phyloP scores from a whole-genome alignment of 2,888 invertebrate genomes.

The Dolomedes plantarius region DNA sequence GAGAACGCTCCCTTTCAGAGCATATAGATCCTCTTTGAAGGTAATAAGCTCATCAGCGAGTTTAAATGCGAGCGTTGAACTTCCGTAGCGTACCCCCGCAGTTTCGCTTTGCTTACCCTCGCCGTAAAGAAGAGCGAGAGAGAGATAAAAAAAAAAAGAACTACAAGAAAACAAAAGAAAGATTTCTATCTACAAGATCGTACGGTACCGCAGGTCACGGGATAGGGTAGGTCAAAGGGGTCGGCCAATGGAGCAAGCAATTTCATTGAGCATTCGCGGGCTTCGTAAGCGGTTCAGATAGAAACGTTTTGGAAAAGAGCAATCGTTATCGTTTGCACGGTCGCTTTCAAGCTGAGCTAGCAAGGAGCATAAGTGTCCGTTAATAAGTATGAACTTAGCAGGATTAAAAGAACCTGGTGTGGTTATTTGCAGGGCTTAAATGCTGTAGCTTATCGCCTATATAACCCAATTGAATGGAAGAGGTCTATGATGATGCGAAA shows the following conservation, averaged over 20 bases:
- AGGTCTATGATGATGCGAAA: no score
- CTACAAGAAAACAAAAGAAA: conserved; percentile 26
- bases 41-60: conserved; percentile 19
- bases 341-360: background rate
- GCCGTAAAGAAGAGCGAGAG: background rate
- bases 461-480: no score
- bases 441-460: no score
- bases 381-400: background rate
- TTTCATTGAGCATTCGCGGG: background rate
- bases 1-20: no score
- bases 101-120: conserved; percentile 26
- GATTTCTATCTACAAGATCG: conserved; percentile 33
- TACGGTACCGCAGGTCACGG: conserved; percentile 50
- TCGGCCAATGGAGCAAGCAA: conserved; percentile 19
- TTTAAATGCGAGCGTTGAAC: conserved; percentile 59
- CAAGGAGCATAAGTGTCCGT: background rate
- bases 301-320: background rate
- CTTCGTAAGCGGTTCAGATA: background rate
- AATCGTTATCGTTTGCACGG: background rate
- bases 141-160: no score
- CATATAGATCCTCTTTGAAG: background rate
- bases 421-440: no score
- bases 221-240: conserved; percentile 44
- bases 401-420: no score
- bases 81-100: conserved; percentile 24